Conservation (phyloP, 2,113 vertebrate species). For the Neogale vison region DNA sequence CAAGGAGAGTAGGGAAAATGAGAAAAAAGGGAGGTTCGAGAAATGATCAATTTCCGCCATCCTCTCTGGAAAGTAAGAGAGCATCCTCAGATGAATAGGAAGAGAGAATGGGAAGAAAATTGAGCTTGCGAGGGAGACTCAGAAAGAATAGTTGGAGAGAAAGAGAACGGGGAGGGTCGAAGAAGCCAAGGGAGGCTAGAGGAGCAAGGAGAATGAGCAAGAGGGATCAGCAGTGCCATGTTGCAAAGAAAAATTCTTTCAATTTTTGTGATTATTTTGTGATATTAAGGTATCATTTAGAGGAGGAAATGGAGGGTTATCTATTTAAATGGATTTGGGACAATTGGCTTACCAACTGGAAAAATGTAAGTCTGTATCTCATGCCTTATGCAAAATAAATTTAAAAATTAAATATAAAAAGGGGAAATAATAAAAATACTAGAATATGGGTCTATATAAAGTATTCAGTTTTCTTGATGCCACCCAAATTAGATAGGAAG, state of each 20-base stretch:
- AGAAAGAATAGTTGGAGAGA: neutral
- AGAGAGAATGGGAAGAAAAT: neutral
- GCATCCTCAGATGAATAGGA: neutral
- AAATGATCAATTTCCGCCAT: neutral
- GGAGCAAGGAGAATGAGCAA: neutral
- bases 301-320: neutral
- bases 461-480: neutral
- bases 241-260: neutral
- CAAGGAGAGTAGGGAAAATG: neutral
- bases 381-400: neutral
- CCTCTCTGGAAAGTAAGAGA: neutral
- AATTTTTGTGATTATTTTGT: neutral
- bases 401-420: constrained; percentile 33
- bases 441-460: neutral
- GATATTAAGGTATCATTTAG: neutral
- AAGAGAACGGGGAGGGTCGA: neutral
- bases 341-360: neutral
- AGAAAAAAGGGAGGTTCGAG: neutral
- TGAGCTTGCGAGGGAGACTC: neutral
- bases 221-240: neutral
- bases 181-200: neutral
- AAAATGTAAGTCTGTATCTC: neutral
- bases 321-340: constrained; percentile 10
- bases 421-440: constrained; percentile 14
- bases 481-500: constrained; percentile 9